Evolutionary conservation across 2,113 vertebrate species (phyloP).

Genomic region (Gasterosteus aculeatus): DNA sequence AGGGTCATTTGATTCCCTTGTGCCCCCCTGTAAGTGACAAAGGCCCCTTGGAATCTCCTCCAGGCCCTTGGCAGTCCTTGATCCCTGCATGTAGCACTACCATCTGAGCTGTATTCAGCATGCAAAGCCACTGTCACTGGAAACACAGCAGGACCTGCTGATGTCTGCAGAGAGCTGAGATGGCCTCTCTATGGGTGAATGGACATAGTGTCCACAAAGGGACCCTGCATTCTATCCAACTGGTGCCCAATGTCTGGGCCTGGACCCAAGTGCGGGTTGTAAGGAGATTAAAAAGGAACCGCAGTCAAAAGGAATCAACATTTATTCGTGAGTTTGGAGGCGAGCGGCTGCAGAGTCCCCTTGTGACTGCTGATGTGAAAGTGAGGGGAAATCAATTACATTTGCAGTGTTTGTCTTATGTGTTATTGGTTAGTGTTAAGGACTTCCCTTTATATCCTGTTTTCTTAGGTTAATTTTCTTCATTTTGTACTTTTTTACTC

Average conservation of each 20-base stretch:
- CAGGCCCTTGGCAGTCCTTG: not conserved
- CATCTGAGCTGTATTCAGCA: not conserved
- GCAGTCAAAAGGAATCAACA: constrained; percentile 15
- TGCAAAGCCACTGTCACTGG: not conserved
- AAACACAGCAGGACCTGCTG: not conserved
- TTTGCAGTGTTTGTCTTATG: not conserved
- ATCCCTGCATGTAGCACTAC: not conserved
- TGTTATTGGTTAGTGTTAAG: not conserved
- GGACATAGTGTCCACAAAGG: constrained; percentile 32
- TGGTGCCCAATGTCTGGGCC: constrained; percentile 26
- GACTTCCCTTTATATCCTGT: not conserved
- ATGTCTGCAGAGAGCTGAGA: constrained; percentile 22
- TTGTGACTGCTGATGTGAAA: not conserved
- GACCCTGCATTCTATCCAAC: constrained; percentile 12
- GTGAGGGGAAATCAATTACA: not conserved
- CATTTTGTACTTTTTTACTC: not conserved
- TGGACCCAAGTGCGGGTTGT: constrained; percentile 13
- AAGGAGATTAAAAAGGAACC: constrained; percentile 17
- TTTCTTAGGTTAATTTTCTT: not conserved
- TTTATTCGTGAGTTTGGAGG: not conserved
- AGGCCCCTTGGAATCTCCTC: not conserved
- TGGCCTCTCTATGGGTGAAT: constrained; percentile 24
- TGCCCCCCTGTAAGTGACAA: not conserved
- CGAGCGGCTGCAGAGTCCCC: not conserved
- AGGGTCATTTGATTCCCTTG: no score